Conservation (phyloP, 2,113 vertebrate species). For the Henicopernis longicauda region DNA sequence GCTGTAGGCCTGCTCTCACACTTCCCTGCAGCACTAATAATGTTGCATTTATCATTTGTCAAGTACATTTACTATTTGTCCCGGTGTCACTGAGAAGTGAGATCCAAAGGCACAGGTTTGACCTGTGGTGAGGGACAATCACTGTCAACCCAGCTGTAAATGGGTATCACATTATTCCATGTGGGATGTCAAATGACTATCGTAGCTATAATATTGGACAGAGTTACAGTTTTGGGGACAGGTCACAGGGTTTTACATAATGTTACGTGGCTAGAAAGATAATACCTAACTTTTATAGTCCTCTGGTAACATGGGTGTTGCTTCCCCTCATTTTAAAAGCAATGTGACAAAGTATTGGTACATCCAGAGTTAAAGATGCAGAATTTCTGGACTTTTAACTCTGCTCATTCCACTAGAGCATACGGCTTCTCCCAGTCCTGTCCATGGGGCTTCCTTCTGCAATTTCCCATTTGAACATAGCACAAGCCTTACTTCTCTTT, state of each 20-base stretch:
- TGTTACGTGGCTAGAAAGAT: background rate
- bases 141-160: background rate
- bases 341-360: background rate
- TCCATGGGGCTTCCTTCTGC: background rate
- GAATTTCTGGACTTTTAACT: background rate
- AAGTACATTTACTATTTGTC: background rate
- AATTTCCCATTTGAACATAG: background rate
- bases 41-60: background rate
- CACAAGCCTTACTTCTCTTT: background rate
- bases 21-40: background rate
- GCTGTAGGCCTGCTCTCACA: background rate
- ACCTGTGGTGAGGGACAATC: slow-evolving; percentile 19
- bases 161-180: background rate
- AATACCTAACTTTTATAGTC: background rate
- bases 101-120: background rate
- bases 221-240: background rate
- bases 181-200: background rate
- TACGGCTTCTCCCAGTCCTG: background rate
- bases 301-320: background rate
- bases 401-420: background rate
- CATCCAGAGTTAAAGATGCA: background rate
- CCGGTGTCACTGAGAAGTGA: background rate
- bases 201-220: background rate
- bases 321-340: background rate
- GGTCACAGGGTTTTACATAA: background rate